phyloP scores from a whole-genome alignment of 2,113 vertebrate species.

The Trematocara macrostoma region DNA sequence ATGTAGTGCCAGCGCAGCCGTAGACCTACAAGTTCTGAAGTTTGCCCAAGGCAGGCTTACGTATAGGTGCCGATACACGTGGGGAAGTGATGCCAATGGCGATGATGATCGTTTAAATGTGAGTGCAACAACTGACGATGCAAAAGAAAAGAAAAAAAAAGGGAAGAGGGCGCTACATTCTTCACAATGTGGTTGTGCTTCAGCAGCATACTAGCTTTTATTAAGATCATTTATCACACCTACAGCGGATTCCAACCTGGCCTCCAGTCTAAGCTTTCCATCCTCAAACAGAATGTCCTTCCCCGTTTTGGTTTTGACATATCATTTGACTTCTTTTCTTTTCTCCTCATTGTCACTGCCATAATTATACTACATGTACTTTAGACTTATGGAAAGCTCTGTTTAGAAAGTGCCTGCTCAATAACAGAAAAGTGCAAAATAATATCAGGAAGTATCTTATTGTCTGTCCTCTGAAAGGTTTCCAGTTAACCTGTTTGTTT shows the following conservation, averaged over 20 bases:
- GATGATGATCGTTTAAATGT: constrained; percentile 27
- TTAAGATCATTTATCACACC: constrained; percentile 45
- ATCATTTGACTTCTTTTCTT: constrained; percentile 31
- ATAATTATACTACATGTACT: constrained; percentile 50
- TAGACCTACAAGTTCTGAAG: constrained; percentile 72
- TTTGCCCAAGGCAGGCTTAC: constrained; percentile 25
- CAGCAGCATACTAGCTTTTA: constrained; percentile 61
- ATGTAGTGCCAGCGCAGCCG: constrained; percentile 65
- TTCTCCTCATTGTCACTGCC: constrained; percentile 53
- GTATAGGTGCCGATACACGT: constrained; percentile 29
- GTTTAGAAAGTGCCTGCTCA: constrained; percentile 74
- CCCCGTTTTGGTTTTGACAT: constrained; percentile 35
- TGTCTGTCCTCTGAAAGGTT: constrained; percentile 54
- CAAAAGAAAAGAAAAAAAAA: neutral
- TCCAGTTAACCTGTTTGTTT: constrained; percentile 56
- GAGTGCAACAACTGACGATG: constrained; percentile 47
- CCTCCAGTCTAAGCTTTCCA: constrained; percentile 62
- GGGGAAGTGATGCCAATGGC: constrained; percentile 12
- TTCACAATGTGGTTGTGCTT: constrained; percentile 60
- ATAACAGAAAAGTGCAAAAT: constrained; percentile 62
- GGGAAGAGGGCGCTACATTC: constrained; percentile 49
- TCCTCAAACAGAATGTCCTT: constrained; percentile 56
- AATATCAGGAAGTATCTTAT: constrained; percentile 67
- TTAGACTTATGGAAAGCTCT: constrained; percentile 63
- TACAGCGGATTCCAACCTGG: constrained; percentile 60